These are phyloP conservation scores for Nannospalax galili DNA, from an alignment of 2,113 vertebrate genomes.

Conservation along the genomic window DNA sequence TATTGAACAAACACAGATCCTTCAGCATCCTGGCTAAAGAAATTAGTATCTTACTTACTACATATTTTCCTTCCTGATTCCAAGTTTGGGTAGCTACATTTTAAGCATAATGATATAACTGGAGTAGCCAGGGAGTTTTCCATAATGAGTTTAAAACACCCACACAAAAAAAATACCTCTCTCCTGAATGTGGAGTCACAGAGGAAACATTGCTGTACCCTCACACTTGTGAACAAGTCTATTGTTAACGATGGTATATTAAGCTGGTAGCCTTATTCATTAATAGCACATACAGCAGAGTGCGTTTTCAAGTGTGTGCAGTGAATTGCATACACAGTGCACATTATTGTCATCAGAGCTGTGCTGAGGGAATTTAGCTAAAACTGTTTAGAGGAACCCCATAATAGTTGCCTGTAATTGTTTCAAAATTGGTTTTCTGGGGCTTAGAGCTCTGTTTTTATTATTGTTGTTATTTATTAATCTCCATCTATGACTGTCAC, in stretches of 20 bases:
- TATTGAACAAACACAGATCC: background rate
- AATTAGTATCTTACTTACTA: background rate
- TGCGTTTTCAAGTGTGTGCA: slow-evolving; percentile 80
- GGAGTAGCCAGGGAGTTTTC: background rate
- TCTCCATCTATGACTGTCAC: slow-evolving; percentile 70
- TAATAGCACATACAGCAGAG: slow-evolving; percentile 66
- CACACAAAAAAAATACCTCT: slow-evolving; percentile 41
- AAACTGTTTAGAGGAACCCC: slow-evolving; percentile 82
- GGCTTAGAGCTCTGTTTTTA: slow-evolving; percentile 73
- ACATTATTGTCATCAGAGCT: slow-evolving; percentile 75
- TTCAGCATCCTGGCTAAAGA: background rate
- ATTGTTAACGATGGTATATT: slow-evolving; percentile 63
- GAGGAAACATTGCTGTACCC: slow-evolving; percentile 48
- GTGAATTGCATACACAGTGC: slow-evolving; percentile 71
- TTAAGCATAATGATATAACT: background rate
- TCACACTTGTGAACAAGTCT: slow-evolving; percentile 56
- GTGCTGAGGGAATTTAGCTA: slow-evolving; percentile 73
- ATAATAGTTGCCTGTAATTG: slow-evolving; percentile 81
- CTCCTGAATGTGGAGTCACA: slow-evolving; percentile 51
- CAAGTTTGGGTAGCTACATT: background rate
- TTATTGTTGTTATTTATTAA: slow-evolving; percentile 83
- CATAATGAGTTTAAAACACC: slow-evolving; percentile 57
- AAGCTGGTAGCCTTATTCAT: slow-evolving; percentile 68
- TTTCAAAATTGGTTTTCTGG: slow-evolving; percentile 81
- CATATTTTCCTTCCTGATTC: background rate